Evolutionary conservation across 2,113 vertebrate genomes (phyloP).

Genomic region (Redunca redunca): DNA sequence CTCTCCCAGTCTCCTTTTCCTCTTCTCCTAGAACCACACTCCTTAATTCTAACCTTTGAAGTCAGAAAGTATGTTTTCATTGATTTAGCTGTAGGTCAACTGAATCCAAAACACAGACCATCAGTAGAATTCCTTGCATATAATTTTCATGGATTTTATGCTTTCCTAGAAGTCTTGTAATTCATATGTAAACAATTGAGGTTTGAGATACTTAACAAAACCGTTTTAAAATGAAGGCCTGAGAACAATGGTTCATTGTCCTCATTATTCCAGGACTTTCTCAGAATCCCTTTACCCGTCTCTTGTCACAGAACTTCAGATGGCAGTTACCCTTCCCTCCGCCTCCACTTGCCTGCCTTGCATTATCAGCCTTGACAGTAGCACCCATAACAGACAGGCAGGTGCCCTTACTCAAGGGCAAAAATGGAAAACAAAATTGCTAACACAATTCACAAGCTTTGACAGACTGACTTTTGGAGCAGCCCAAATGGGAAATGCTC

Average conservation of each 20-base stretch:
- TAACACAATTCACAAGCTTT: background rate
- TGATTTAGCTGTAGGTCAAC: background rate
- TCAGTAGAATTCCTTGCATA: background rate
- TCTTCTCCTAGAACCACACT: background rate
- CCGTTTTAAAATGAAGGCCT: background rate
- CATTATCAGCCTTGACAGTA: background rate
- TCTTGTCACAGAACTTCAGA: background rate
- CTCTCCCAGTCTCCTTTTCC: background rate
- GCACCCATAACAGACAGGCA: background rate
- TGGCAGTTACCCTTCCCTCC: background rate
- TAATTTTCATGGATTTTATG: background rate
- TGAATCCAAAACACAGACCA: background rate
- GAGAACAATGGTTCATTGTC: background rate
- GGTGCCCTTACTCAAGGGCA: conserved; percentile 41
- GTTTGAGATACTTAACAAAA: background rate
- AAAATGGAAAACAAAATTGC: background rate
- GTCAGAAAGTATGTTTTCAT: background rate
- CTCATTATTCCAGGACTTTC: background rate
- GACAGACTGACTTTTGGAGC: background rate
- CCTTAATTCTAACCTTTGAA: background rate
- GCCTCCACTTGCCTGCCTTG: background rate
- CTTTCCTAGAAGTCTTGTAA: background rate
- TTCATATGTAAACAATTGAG: background rate
- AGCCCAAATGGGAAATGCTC: background rate
- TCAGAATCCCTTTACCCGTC: background rate